Conservation (phyloP, 2,888 invertebrate species). For the Pharmacophagus antenor region DNA sequence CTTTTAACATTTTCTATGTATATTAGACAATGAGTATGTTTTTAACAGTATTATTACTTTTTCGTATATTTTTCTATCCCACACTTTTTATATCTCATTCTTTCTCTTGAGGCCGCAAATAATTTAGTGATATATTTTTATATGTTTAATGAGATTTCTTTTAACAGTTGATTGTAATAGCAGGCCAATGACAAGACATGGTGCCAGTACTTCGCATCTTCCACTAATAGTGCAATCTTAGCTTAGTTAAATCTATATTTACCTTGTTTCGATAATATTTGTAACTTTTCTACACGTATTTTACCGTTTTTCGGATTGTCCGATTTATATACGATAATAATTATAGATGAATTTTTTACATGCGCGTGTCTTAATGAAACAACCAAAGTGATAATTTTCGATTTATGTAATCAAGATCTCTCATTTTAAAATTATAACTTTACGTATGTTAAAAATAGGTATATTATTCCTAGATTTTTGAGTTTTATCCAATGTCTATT, state of each 20-base stretch:
- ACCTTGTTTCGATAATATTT: conserved; percentile 3
- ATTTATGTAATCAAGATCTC: conserved; percentile 10
- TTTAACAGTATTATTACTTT: background rate
- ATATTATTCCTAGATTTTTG: background rate
- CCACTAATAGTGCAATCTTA: conserved; percentile 30
- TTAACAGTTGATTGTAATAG: background rate
- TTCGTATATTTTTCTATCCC: background rate
- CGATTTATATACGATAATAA: too few relatives aligned
- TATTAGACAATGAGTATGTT: background rate
- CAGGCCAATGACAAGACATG: background rate
- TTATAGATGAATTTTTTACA: too few relatives aligned
- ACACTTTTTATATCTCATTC: background rate
- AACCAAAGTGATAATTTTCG: background rate
- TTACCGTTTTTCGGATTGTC: conserved; percentile 8
- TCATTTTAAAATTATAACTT: conserved; percentile 18
- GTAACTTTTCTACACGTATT: conserved; percentile 18
- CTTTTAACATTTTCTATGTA: too few relatives aligned
- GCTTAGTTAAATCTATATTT: conserved; percentile 18
- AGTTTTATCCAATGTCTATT: background rate
- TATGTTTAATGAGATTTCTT: background rate
- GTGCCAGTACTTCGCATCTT: conserved; percentile 12
- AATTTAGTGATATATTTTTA: background rate
- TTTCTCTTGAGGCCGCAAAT: background rate
- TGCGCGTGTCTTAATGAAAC: background rate
- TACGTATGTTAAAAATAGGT: background rate